A percentile compares a stretch with the other conserved stretches of the same genome.
These are phyloP conservation scores for Thamnophis elegans DNA, from an alignment of 2,797 vertebrate species.

Conservation along the genomic window DNA sequence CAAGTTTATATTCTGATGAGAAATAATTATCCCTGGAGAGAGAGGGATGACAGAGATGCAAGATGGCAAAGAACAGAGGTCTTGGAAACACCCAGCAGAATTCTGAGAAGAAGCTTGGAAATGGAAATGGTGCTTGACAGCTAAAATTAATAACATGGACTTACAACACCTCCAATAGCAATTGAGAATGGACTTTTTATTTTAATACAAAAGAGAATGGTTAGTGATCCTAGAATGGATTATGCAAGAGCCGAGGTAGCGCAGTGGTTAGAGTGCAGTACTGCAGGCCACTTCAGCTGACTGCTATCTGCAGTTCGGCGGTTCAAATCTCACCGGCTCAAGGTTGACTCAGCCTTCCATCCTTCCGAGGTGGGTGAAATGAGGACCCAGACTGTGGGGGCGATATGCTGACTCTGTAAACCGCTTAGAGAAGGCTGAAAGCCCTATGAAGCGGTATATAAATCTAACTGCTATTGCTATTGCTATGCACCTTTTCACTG, in stretches of 20 bases:
- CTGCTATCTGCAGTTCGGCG: too few species aligned
- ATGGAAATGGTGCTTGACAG: neutral
- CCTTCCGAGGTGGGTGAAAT: too few species aligned
- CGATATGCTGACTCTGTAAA: too few species aligned
- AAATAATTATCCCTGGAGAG: neutral
- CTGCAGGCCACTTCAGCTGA: too few species aligned
- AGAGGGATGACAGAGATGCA: neutral
- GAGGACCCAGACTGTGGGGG: too few species aligned
- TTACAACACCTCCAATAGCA: neutral
- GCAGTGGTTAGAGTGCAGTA: too few species aligned
- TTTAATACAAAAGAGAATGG: neutral
- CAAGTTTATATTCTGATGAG: neutral
- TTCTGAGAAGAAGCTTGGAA: neutral
- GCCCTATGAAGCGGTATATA: too few species aligned
- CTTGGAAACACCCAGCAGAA: neutral
- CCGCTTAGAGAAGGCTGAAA: too few species aligned
- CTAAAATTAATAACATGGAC: neutral
- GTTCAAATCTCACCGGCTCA: too few species aligned
- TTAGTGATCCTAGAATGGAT: neutral
- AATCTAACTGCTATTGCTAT: too few species aligned
- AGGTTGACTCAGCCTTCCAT: too few species aligned
- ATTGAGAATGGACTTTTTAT: neutral
- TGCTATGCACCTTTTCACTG: neutral
- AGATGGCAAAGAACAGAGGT: neutral
- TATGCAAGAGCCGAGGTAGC: too few species aligned